A percentile compares a stretch with the other conserved stretches of the same genome.
Evolutionary conservation across 2,888 invertebrate species (phyloP).

Genomic region (Pterostichus niger): DNA sequence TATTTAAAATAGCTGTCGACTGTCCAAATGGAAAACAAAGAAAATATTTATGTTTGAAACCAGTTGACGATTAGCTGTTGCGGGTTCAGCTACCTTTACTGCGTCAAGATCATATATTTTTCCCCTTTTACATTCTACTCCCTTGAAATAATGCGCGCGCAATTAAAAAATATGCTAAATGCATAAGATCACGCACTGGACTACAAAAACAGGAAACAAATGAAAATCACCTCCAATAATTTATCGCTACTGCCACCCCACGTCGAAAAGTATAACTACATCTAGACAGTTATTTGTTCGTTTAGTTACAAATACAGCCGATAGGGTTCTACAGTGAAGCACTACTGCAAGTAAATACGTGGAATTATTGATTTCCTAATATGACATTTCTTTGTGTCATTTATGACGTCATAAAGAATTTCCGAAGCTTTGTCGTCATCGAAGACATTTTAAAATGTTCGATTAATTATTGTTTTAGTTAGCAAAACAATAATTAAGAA

Average conservation of each 20-base stretch:
- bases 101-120: neutral
- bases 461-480: neutral
- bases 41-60: too few relatives aligned
- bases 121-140: neutral
- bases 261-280: conserved; percentile 34
- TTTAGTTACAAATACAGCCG: conserved; percentile 10
- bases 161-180: neutral
- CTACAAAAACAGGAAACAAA: neutral
- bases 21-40: too few relatives aligned
- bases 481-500: neutral
- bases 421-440: conserved; percentile 20
- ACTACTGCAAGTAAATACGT: neutral
- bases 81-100: neutral
- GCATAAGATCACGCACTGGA: conserved; percentile 1
- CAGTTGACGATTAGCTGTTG: too few relatives aligned
- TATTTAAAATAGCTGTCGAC: too few relatives aligned
- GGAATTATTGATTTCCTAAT: conserved; percentile 32
- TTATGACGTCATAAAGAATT: conserved; percentile 61
- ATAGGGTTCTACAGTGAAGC: conserved; percentile 22
- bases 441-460: conserved; percentile 41
- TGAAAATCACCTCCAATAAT: neutral
- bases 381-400: conserved; percentile 62
- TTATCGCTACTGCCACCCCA: conserved; percentile 24
- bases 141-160: neutral
- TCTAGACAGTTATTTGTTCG: conserved; percentile 32